Evolutionary conservation across 2,888 invertebrate genomes (phyloP).

Genomic region (Frankliniella intonsa): DNA sequence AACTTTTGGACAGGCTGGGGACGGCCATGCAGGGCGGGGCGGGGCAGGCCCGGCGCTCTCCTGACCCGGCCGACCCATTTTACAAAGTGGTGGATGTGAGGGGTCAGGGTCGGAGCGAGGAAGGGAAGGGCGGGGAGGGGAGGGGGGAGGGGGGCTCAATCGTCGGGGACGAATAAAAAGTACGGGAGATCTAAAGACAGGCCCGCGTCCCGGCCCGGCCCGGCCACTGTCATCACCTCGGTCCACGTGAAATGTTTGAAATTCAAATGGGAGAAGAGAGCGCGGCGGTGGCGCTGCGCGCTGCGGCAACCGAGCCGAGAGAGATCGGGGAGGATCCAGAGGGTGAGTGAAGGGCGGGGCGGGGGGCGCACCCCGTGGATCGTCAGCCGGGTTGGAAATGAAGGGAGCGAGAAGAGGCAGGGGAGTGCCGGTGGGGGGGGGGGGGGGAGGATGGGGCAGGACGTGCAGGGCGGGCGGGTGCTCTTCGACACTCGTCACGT

Average conservation of each 20-base stretch:
- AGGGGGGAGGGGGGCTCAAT: too few relatives aligned
- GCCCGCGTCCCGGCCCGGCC: too few relatives aligned
- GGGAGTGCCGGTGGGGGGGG: neutral
- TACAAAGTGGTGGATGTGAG: too few relatives aligned
- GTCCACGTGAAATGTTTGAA: slow-evolving; percentile 10
- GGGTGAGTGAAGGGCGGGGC: neutral
- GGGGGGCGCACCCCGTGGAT: neutral
- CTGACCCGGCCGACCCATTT: too few relatives aligned
- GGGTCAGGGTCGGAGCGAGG: too few relatives aligned
- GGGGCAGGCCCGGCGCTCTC: too few relatives aligned
- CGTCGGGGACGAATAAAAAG: too few relatives aligned
- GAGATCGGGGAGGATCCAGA: neutral
- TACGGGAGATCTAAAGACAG: too few relatives aligned
- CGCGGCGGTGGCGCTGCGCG: neutral
- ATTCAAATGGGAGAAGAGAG: neutral
- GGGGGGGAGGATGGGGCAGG: neutral
- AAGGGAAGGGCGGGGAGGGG: too few relatives aligned
- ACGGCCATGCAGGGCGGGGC: too few relatives aligned
- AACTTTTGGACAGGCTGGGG: too few relatives aligned
- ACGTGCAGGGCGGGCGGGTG: neutral
- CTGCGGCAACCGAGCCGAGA: neutral
- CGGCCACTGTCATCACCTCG: neutral
- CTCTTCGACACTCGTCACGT: slow-evolving; percentile 15
- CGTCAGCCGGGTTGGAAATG: too few relatives aligned
- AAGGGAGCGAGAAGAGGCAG: neutral